Percentiles rank a stretch among this genome's conserved stretches.
These are phyloP conservation scores for Nothocercus nigrocapillus DNA, from an alignment of 2,113 vertebrate species.

Conservation along the genomic window DNA sequence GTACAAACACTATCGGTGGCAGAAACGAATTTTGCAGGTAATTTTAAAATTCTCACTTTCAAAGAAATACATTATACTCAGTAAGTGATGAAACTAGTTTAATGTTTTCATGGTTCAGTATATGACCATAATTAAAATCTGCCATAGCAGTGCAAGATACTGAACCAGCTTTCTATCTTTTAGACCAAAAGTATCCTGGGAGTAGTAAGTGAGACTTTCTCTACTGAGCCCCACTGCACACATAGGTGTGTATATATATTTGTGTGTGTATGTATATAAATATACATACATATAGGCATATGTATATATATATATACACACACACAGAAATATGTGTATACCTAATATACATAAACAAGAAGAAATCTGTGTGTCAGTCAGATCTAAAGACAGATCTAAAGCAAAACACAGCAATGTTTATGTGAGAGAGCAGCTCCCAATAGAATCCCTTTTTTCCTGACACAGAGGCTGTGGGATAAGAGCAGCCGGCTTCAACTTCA, in stretches of 20 bases:
- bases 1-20: constrained; percentile 80
- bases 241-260: too few relatives aligned
- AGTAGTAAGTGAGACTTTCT: not conserved
- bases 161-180: not conserved
- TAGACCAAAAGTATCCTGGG: not conserved
- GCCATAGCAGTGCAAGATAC: not conserved
- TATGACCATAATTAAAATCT: not conserved
- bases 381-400: not conserved
- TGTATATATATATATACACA: not conserved
- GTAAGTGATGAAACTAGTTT: not conserved
- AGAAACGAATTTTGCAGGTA: constrained; percentile 85
- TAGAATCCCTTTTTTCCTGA: not conserved
- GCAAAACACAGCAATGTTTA: not conserved
- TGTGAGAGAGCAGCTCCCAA: not conserved
- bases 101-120: not conserved
- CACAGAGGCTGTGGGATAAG: not conserved
- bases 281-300: not conserved
- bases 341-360: not conserved
- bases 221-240: not conserved
- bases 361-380: not conserved
- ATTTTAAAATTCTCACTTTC: not conserved
- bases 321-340: too few relatives aligned
- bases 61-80: not conserved
- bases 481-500: not conserved
- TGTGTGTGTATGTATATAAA: too few relatives aligned